These are phyloP conservation scores for Zelostemma sp. DNA, from an alignment of 1,140 invertebrate species.

Conservation along the genomic window DNA sequence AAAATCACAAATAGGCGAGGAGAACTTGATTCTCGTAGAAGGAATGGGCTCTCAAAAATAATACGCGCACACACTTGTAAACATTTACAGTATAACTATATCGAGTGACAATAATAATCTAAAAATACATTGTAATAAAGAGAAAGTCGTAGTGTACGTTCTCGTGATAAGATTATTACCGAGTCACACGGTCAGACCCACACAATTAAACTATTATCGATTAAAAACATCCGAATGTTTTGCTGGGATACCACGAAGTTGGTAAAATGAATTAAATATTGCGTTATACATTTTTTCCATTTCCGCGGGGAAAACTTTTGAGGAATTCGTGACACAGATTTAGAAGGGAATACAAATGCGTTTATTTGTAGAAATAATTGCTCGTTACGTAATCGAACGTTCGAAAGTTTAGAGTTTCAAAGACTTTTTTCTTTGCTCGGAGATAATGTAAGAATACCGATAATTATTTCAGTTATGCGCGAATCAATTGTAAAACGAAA, in stretches of 20 bases:
- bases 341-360: no score
- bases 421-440: no score
- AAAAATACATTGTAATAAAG: conserved; percentile 29
- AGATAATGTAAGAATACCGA: no score
- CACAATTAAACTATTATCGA: conserved; percentile 39
- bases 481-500: conserved; percentile 3
- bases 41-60: neutral
- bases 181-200: conserved; percentile 2
- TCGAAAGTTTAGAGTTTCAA: no score
- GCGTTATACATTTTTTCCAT: no score
- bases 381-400: no score
- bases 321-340: no score
- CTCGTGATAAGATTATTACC: neutral
- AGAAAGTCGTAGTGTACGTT: neutral
- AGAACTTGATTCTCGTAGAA: conserved; percentile 9
- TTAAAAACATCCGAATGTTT: conserved; percentile 31
- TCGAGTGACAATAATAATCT: neutral
- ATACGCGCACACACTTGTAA: neutral
- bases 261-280: no score
- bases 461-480: no score
- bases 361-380: no score
- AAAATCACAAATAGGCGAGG: conserved; percentile 40
- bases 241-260: no score
- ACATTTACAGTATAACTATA: conserved; percentile 9
- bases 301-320: no score